Evolutionary conservation across 2,113 vertebrate species (phyloP).

Genomic region (Panthera uncia): DNA sequence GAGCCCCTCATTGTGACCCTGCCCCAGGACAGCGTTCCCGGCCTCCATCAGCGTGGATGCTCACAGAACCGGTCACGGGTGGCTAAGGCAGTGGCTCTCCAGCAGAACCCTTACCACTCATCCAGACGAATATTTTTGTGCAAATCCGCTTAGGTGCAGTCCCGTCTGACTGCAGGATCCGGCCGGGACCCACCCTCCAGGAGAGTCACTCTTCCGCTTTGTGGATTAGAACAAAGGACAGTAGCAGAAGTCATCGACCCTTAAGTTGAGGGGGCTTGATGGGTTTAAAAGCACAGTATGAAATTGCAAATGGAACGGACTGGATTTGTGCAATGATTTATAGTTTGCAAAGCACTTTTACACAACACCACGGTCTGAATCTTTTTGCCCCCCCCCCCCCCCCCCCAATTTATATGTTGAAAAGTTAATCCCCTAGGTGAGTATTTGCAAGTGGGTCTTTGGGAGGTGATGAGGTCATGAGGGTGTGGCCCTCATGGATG

Average conservation of each 20-base stretch:
- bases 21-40: neutral
- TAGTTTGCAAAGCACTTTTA: neutral
- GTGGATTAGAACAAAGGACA: too few relatives aligned
- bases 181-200: too few relatives aligned
- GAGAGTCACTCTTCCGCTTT: neutral
- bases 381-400: neutral
- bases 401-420: too few relatives aligned
- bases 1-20: neutral
- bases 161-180: neutral
- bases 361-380: neutral
- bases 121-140: neutral
- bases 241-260: neutral
- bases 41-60: neutral
- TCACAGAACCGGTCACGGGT: neutral
- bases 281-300: too few relatives aligned
- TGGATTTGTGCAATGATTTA: too few relatives aligned
- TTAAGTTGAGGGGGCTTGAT: too few relatives aligned
- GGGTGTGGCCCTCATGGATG: neutral
- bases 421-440: neutral
- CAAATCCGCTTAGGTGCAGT: rapidly evolving
- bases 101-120: neutral
- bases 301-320: rapidly evolving
- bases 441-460: neutral
- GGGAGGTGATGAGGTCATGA: neutral
- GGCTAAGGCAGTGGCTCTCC: neutral